Evolutionary conservation across 2,113 vertebrate species (phyloP), one percentile per base, ranked within the genome.

Genomic region (Naja naja): DNA sequence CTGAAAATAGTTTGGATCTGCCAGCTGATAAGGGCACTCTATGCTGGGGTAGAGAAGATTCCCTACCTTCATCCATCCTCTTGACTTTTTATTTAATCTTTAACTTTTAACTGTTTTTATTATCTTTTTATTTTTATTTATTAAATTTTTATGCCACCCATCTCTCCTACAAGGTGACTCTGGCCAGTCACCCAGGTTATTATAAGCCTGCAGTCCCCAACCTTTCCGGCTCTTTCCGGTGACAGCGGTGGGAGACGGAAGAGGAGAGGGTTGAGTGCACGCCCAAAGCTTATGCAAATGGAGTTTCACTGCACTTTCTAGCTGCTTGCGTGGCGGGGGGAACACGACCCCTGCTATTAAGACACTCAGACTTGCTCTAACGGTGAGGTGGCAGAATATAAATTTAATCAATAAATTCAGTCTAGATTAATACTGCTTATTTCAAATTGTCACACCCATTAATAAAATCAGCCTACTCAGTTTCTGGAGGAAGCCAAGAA

Each of bases 401-500:
- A 30, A 64, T 64, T 64, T 64, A 30, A 64, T 64, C 30, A 64
- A 60, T 64, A 30, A 64, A 64, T 64, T 91, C 87, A 56, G 43
- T 81, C 52, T 86, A 86, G 95, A 88, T 94, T 87, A 94, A 93
- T 45, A 47, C 69, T 55, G 20, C 74, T 92, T 85, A 53, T 12
- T 92, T 81, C 58, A 4, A 58, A 45, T 54, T n/a, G 25, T 93
- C 89, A n/a, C 86, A 3, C 56, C 52, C 93, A 55, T 94, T 5
- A 52, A 54, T 64, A 18, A 88, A 93, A 16, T 92, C 91, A 85
- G 89, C 8, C 0, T 45, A 23, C 85, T 85, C 34, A 88, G 87
- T 89, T 92, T 91, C 91, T 90, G 12, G 60, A 93, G 91, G 93
- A 47, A 2, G 91, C 85, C 94, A 86, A 93, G 93, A 94, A 93